Evolutionary conservation across 2,113 vertebrate species (phyloP), one percentile per base, ranked within the genome.

Genomic region (Tonatia bakeri): DNA sequence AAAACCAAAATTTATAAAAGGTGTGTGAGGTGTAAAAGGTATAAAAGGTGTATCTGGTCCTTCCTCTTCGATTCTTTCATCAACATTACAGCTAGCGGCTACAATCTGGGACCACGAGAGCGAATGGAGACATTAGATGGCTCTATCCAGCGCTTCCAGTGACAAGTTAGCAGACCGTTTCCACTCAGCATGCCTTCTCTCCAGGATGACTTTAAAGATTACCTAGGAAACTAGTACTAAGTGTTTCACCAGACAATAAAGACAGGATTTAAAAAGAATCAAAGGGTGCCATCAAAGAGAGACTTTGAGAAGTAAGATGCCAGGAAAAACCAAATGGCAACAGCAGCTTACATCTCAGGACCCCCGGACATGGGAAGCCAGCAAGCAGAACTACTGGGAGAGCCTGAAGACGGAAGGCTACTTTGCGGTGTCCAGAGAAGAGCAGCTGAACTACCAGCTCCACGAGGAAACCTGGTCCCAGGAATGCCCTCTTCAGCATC

Each of bases 41-140:
- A 8, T 7, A 8, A 43, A 43, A 43, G 43, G 43, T 43, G 43
- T 8, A 92, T 19, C 40, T 88, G 56, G 20, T 28, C 52, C 76
- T 52, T 85, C 24, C 20, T 56, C 26, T 90, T 81, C 54, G 50
- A 82, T 91, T 94, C 38, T 91, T 91, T 76, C 56, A 94, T n/a
- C 67, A 88, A 77, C 92, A 87, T 80, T 33, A 85, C 33, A 93
- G 59, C 59, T 64, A 83, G 8, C 59, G 56, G 33, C 59, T 31
- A 28, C 52, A 86, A 70, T 94, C 85, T 54, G 54, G 40, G 94
- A 93, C 36, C 56, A 36, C 8, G 87, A 64, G 19, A 87, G 38
- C 52, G 92, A 93, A 91, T 10, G 47, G 20, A 95, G 67, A 89
- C 11, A 45, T 15, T 3, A 73, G 45, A 38, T 22, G 50, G 52